Base-by-base conservation (phyloP, 2,797 vertebrate genomes). In the Coregonus sp. region DNA sequence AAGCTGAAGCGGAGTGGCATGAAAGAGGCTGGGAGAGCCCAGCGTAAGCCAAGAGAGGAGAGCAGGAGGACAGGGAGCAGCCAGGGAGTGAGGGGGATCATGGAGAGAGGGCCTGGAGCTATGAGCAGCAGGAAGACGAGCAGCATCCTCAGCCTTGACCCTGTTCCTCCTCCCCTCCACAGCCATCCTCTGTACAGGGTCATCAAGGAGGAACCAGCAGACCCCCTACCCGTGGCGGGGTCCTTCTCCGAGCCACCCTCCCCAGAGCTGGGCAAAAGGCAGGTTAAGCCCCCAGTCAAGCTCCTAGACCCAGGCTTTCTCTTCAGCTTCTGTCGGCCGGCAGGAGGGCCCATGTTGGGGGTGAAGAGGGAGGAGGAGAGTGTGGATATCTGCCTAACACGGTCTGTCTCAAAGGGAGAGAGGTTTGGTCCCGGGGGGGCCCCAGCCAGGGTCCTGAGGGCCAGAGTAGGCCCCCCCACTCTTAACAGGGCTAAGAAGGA, bases 221-320 rank as follows among this genome's bases (percentile, higher is more conserved):
- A 95, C 0, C 94, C 93, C 0, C 72, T 95, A 72, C 92, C 94
- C 0, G 85, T 94, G 31, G 91, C 65, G 1, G 83, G 66, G 31
- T 78, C 86, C 0, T 93, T 92, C 69, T 73, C 88, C 1, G 89
- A 90, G 16, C 88, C 89, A n/a, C 90, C 94, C 2, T 87, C 89
- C 4, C 91, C 91, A 0, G 93, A 94, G 78, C 80, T 94, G 74
- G 95, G 95, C 47, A 96, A 96, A 80, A 93, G 95, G 35, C 94
- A 93, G 88, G 95, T 94, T 89, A 96, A 95, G 79, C 95, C 95
- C 69, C 94, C 95, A 63, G 91, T 95, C 76, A 96, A 95, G 76
- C 81, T 95, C 47, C 86, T 96, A 75, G 95, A 96, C 86, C 94
- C 94, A 0, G 95, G 95, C 69, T 95, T 96, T 76, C 88, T 95